Base-by-base conservation (phyloP, 2,113 vertebrate species). In the Ginglymostoma cirratum region DNA sequence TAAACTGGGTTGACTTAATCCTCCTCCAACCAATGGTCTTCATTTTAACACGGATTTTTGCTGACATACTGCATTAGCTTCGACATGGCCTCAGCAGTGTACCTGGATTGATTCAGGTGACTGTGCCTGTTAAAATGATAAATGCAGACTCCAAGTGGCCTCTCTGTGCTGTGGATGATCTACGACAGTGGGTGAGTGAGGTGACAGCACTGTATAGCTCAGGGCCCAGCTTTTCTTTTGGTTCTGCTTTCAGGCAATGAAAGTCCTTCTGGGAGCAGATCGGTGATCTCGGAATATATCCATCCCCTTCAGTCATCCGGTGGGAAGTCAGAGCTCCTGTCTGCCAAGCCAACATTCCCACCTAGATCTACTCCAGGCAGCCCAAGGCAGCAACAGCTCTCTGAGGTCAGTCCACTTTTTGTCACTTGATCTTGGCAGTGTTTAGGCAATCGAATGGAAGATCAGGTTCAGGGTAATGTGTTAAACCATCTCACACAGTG, bases 341-440 rank as follows among this genome's bases (percentile, higher is more conserved):
- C 98, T 1, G 97, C 98, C 97, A 99, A 98, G 97, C 99, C 99
- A 94, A 98, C 98, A 94, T 98, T 99, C 97, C 98, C 98, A 96
- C 97, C 98, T 72, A 98, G 98, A 96, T 97, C 98, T 80, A 97
- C 97, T 96, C 96, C 98, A 48, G 96, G 97, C 95, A 98, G 98
- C 97, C 97, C 98, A 96, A 98, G 98, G 96, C 98, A 98, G 97
- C 97, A 98, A 97, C 98, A 98, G 97, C 98, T 99, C 96, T 98
- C 98, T 86, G 98, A 99, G 97, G 99, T 99, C 97, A 98, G 98
- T 97, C 12, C 17, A 30, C 96, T 24, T 96, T 96, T 42, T 90
- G 17, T 27, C 96, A 95, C 80, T 83, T 3, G 5, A 45, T 45
- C 6, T 5, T 6, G 3, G 5, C 80, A 83, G 7, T 83, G 78